Conservation (phyloP, 1,140 invertebrate genomes). For the Antheraea pernyi region DNA sequence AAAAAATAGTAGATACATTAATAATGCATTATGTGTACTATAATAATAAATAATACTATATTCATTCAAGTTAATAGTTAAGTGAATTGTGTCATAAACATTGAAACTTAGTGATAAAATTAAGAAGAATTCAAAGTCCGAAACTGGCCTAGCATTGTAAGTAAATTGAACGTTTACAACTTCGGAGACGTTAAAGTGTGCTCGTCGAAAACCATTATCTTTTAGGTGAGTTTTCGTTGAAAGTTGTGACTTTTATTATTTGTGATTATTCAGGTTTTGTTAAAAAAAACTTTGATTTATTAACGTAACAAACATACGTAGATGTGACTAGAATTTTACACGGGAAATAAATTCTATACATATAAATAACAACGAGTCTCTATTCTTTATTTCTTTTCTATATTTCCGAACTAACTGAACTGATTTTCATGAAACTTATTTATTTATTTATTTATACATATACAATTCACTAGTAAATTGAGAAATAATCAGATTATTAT, state of each 20-base stretch:
- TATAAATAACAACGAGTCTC: no score
- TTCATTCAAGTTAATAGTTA: neutral
- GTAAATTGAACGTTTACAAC: constrained; percentile 11
- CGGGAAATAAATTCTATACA: no score
- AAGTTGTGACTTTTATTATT: neutral
- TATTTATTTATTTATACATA: no score
- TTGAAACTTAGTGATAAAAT: neutral
- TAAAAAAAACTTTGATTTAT: neutral
- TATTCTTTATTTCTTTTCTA: no score
- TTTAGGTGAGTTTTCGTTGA: neutral
- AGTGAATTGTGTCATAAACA: neutral
- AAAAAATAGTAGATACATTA: neutral
- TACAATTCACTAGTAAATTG: no score
- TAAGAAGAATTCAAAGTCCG: constrained; percentile 16
- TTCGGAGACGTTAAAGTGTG: constrained; percentile 9
- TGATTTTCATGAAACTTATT: no score
- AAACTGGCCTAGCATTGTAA: constrained; percentile 14
- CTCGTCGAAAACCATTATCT: constrained; percentile 8
- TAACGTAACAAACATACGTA: neutral
- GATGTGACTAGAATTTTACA: no score
- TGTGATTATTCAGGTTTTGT: neutral
- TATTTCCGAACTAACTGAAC: no score
- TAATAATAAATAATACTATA: neutral
- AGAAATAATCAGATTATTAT: no score
- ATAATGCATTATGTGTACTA: neutral